Conservation (phyloP, 2,113 vertebrate genomes). For the Aythya baeri region DNA sequence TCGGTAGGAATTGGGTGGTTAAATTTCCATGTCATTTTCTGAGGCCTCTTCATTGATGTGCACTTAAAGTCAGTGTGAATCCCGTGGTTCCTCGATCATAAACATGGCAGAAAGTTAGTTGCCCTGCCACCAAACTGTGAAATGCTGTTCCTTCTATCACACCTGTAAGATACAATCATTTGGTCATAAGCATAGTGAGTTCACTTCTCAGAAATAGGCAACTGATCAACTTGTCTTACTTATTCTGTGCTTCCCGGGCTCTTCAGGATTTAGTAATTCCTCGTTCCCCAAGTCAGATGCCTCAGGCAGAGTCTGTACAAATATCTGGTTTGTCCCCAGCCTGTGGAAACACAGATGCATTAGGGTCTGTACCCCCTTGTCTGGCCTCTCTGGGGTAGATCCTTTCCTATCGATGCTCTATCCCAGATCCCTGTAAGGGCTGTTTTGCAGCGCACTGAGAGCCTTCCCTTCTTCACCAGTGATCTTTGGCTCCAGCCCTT, state of each 20-base stretch:
- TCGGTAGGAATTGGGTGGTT: background rate
- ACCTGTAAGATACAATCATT: background rate
- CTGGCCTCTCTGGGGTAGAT: background rate
- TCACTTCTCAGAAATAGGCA: background rate
- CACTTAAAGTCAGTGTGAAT: background rate
- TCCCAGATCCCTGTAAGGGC: background rate
- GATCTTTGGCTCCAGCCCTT: background rate
- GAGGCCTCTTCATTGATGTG: fast-evolving
- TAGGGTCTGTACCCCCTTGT: background rate
- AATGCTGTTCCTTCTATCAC: background rate
- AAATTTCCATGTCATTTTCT: background rate
- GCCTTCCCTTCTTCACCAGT: background rate
- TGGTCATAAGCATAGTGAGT: background rate
- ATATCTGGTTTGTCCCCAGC: background rate
- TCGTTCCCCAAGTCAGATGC: background rate
- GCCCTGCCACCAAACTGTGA: background rate
- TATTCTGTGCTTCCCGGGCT: background rate
- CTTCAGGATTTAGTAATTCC: background rate
- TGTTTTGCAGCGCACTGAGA: background rate
- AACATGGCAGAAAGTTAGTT: background rate
- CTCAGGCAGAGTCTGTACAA: background rate
- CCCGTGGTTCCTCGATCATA: fast-evolving
- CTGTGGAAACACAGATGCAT: background rate
- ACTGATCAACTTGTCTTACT: background rate
- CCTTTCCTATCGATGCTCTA: background rate